Conservation (phyloP, 2,113 vertebrate genomes). For the Sula dactylatra region DNA sequence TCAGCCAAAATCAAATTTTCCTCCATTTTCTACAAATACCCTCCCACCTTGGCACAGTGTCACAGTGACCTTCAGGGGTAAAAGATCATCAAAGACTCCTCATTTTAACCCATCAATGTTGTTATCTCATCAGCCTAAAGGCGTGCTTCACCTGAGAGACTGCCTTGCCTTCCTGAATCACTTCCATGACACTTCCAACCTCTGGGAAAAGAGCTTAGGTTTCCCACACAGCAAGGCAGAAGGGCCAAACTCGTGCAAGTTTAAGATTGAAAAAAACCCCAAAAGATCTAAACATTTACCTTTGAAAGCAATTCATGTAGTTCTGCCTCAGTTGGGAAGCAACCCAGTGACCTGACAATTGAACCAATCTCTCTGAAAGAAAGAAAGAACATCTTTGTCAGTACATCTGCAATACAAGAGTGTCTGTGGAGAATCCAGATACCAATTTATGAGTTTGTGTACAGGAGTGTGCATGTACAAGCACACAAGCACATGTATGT, state of each 20-base stretch:
- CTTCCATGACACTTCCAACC: background rate
- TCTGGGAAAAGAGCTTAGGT: background rate
- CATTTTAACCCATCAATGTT: background rate
- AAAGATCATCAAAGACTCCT: background rate
- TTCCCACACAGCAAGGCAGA: background rate
- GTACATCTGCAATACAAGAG: background rate
- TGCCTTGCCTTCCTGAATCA: background rate
- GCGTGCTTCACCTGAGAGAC: background rate
- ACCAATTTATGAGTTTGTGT: background rate
- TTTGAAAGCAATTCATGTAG: slow-evolving; percentile 83
- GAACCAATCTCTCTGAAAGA: slow-evolving; percentile 86
- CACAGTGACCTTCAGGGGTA: background rate
- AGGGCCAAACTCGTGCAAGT: background rate
- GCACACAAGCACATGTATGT: background rate
- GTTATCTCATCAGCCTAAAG: background rate
- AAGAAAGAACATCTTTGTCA: background rate
- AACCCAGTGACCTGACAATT: slow-evolving; percentile 88
- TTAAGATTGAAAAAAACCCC: background rate
- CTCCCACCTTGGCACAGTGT: background rate
- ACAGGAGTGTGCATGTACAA: background rate
- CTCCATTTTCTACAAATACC: background rate
- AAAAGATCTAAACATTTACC: slow-evolving; percentile 67
- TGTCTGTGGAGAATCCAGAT: background rate
- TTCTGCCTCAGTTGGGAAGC: slow-evolving; percentile 87
- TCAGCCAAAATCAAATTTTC: background rate